phyloP scores from a whole-genome alignment of 2,113 vertebrate genomes.

The Ammospiza nelsoni region DNA sequence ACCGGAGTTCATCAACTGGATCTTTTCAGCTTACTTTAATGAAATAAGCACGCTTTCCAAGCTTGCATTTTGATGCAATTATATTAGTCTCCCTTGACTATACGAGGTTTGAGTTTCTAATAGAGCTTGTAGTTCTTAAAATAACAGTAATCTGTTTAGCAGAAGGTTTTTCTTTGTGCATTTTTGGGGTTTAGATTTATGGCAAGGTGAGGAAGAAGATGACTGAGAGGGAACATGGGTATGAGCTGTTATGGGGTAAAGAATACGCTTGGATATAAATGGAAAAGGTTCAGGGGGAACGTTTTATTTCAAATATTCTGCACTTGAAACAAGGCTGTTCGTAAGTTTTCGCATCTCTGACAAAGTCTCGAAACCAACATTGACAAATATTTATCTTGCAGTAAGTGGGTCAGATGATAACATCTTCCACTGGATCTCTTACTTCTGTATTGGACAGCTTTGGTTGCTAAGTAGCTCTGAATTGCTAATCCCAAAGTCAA shows the following conservation, averaged over 20 bases:
- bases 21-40: background rate
- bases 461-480: slow-evolving; percentile 63
- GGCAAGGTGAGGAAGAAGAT: background rate
- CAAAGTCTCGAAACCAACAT: background rate
- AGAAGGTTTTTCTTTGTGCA: too few relatives aligned
- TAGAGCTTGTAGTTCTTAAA: background rate
- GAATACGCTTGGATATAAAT: background rate
- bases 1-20: background rate
- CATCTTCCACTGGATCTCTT: slow-evolving; percentile 20
- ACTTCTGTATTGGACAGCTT: slow-evolving; percentile 19
- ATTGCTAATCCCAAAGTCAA: slow-evolving; percentile 67
- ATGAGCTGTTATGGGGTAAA: background rate
- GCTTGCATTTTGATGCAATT: background rate
- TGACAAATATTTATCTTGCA: background rate
- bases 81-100: background rate
- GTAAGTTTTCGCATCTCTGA: background rate
- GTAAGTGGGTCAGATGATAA: slow-evolving; percentile 51
- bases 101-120: background rate
- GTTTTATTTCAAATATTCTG: background rate
- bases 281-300: background rate
- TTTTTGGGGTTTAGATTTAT: background rate
- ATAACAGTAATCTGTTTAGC: background rate
- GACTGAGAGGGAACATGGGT: accelerated
- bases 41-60: background rate
- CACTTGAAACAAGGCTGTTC: background rate